Evolutionary conservation across 2,113 vertebrate species (phyloP).

Genomic region (Nyctereutes procyonoides): DNA sequence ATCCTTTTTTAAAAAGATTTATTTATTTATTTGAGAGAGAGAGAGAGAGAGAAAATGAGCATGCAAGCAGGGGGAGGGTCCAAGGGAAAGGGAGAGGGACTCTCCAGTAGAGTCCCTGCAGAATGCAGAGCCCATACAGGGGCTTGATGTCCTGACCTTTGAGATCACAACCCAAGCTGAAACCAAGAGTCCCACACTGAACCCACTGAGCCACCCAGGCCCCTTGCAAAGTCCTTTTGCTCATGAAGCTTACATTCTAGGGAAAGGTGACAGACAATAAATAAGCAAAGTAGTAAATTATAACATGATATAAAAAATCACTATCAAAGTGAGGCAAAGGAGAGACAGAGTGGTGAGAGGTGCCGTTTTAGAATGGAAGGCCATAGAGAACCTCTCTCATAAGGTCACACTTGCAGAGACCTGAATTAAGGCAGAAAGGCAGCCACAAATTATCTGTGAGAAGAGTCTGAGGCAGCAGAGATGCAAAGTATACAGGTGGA

Average conservation of each 20-base stretch:
- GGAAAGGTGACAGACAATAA: not conserved
- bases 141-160: not conserved
- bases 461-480: not conserved
- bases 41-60: fast-evolving
- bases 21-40: not conserved
- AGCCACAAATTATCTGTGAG: not conserved
- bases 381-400: not conserved
- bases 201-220: not conserved
- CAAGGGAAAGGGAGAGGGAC: not conserved
- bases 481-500: too few species aligned
- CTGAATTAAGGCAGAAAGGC: not conserved
- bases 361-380: not conserved
- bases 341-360: not conserved
- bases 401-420: not conserved
- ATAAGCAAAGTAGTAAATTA: not conserved
- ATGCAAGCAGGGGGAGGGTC: not conserved
- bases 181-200: not conserved
- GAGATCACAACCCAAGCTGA: not conserved
- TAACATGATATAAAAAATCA: not conserved
- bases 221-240: not conserved
- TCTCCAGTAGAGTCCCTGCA: not conserved
- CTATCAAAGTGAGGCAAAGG: not conserved
- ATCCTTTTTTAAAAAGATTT: not conserved
- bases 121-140: not conserved
- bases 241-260: not conserved